phyloP scores from a whole-genome alignment of 35 echinoderm and acorn worm genomes.

The Lytechinus variegatus region DNA sequence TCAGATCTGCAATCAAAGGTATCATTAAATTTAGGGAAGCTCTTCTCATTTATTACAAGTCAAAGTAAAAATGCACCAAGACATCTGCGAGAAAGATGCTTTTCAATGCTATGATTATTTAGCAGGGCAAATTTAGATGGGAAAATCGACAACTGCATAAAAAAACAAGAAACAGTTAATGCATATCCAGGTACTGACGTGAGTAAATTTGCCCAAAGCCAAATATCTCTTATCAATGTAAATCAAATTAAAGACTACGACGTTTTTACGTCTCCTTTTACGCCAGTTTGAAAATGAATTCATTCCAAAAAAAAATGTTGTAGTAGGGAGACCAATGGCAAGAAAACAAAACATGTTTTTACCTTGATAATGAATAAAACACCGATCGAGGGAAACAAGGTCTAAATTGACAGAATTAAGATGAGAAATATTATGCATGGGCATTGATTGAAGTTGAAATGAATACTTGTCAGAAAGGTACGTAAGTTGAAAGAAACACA shows the following conservation, averaged over 20 bases:
- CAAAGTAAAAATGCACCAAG: too few species aligned
- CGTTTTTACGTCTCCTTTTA: neutral
- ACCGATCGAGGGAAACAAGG: neutral
- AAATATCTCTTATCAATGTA: neutral
- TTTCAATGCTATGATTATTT: too few species aligned
- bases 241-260: neutral
- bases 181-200: neutral
- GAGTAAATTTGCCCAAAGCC: neutral
- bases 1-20: too few species aligned
- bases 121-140: too few species aligned
- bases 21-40: too few species aligned
- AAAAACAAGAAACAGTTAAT: neutral
- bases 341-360: neutral
- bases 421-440: too few species aligned
- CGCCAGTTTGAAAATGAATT: neutral
- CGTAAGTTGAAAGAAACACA: too few species aligned
- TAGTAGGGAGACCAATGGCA: neutral
- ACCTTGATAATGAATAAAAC: neutral
- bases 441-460: too few species aligned
- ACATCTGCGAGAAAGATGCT: too few species aligned
- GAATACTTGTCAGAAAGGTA: too few species aligned
- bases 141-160: too few species aligned
- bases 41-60: too few species aligned
- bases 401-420: neutral
- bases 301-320: neutral